These are phyloP conservation scores for Dipodomys merriami DNA, from an alignment of 2,113 vertebrate genomes.

Conservation along the genomic window DNA sequence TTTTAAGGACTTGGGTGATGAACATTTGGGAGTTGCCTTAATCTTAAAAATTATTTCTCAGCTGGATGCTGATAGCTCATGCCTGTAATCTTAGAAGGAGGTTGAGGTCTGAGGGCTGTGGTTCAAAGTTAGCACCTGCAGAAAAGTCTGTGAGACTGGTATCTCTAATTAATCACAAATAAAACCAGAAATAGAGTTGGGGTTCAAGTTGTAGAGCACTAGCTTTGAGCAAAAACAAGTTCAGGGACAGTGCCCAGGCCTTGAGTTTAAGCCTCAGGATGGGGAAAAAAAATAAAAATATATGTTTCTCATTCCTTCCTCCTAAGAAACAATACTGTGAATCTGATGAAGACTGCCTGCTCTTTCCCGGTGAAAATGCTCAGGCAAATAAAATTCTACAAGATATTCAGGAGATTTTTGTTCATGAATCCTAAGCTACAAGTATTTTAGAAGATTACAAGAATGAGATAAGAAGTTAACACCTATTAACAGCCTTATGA, in stretches of 20 bases:
- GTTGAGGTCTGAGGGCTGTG: too few species aligned
- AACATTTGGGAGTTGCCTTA: background rate
- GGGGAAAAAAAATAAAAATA: too few species aligned
- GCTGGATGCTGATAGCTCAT: background rate
- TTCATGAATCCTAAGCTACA: background rate
- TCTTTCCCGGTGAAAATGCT: background rate
- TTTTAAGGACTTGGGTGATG: background rate
- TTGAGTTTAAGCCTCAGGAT: too few species aligned
- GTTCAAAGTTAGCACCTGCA: too few species aligned
- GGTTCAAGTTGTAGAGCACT: too few species aligned
- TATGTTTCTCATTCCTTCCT: background rate
- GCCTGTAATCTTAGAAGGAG: too few species aligned
- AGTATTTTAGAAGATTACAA: background rate
- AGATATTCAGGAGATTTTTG: background rate
- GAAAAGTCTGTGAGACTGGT: too few species aligned
- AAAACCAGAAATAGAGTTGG: too few species aligned
- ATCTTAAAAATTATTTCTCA: background rate
- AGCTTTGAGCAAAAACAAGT: too few species aligned
- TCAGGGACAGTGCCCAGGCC: too few species aligned
- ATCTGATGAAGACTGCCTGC: background rate
- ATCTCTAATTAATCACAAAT: too few species aligned
- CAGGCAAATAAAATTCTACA: background rate
- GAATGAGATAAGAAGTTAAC: background rate
- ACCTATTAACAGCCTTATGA: background rate
- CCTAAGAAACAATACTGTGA: background rate